Evolutionary conservation across 2,113 vertebrate genomes (phyloP), one percentile per base, ranked within the genome.

Genomic region (Actenoides hombroni): DNA sequence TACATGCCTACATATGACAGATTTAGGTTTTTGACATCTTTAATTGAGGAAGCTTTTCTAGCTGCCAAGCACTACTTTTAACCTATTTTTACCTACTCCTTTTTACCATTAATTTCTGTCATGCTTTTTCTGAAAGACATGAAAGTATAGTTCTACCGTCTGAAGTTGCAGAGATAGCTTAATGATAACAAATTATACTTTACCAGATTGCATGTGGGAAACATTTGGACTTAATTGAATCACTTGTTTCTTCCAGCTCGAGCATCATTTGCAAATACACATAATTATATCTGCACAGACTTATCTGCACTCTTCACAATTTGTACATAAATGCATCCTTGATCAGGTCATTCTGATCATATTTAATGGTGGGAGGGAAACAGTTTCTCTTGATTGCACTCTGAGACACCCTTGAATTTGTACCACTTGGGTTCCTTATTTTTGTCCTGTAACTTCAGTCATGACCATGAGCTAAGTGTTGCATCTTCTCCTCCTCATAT

Each of bases 141-240:
- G 40, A 54, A 95, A 97, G 49, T 86, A 61, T 54, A 88, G 39
- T 74, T 96, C 71, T 92, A 31, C n/a, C 59, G 88, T 79, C 63
- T 76, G 68, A 93, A 95, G 77, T 65, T 93, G 40, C 56, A 77
- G 46, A 86, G 49, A 74, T 76, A 80, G 53, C 59, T 93, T 94
- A 92, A 93, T 94, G 90, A 69, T 92, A 92, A 94, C 53, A 94
- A 95, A 95, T 95, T 97, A 48, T 17, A 85, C 88, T 87, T 82
- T 54, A 35, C 78, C 92, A 91, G 87, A 85, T 92, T 96, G 92
- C 85, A 69, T 79, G 75, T 86, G 59, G 79, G 92, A 93, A 90
- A 93, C 90, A 90, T 90, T 94, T 94, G 90, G 85, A 81, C 28
- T 95, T 97, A 94, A 95, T 80, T 92, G 90, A 93, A 94, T 76